phyloP scores from a whole-genome alignment of 2,888 invertebrate species.

The Clunio marinus region DNA sequence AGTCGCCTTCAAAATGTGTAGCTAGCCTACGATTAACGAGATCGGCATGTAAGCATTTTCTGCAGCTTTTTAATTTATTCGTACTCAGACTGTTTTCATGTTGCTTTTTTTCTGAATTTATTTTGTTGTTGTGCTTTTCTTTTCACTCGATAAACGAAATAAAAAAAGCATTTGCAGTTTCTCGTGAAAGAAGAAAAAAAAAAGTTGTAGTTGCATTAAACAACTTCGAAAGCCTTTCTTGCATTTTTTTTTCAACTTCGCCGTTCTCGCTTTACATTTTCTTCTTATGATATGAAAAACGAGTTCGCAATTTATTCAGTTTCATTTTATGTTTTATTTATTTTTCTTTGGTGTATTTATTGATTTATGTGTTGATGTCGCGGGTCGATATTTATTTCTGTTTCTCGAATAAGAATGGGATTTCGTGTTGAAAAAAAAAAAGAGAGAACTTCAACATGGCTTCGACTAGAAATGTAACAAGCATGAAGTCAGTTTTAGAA shows the following conservation, averaged over 20 bases:
- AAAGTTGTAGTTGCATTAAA: too few relatives aligned
- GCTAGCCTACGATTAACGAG: slow-evolving; percentile 23
- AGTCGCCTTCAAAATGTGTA: too few relatives aligned
- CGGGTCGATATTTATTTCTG: slow-evolving; percentile 35
- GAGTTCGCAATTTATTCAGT: slow-evolving; percentile 39
- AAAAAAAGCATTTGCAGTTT: too few relatives aligned
- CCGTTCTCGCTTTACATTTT: too few relatives aligned
- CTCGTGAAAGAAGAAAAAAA: not conserved
- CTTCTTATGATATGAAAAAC: slow-evolving; percentile 39
- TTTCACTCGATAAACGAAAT: slow-evolving; percentile 13
- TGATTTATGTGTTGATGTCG: slow-evolving; percentile 39
- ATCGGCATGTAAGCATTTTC: slow-evolving; percentile 31
- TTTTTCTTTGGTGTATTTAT: slow-evolving; percentile 38
- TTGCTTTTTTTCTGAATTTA: slow-evolving; percentile 15
- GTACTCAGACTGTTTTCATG: slow-evolving; percentile 32
- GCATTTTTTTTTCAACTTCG: slow-evolving; percentile 14
- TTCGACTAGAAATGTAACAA: slow-evolving; percentile 1
- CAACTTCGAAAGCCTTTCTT: slow-evolving; percentile 33
- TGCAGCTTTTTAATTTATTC: slow-evolving; percentile 31
- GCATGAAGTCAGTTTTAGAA: slow-evolving; percentile 1
- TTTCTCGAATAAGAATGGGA: slow-evolving; percentile 26
- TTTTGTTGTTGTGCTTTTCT: not conserved
- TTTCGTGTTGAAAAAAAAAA: slow-evolving; percentile 25
- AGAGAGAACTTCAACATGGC: slow-evolving; percentile 19
- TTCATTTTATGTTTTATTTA: slow-evolving; percentile 35